Conservation (phyloP, 1,140 invertebrate species). For the Lysiphlebus fabarum region DNA sequence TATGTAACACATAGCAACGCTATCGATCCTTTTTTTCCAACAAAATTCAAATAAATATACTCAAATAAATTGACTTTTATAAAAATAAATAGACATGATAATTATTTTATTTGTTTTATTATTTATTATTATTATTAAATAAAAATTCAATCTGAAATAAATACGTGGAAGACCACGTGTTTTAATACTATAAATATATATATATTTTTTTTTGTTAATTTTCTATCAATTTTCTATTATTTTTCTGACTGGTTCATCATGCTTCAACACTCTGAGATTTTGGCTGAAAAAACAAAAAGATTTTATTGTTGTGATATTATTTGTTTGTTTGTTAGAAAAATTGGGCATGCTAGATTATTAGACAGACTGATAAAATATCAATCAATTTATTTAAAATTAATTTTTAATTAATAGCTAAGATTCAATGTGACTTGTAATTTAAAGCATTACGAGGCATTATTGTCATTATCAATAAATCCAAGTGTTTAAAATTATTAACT, state of each 20-base stretch:
- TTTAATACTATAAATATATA: background rate
- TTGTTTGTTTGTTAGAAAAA: too few relatives aligned
- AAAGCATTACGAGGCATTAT: slow-evolving; percentile 8
- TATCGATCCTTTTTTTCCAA: slow-evolving; percentile 20
- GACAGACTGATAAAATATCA: too few relatives aligned
- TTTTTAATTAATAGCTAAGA: too few relatives aligned
- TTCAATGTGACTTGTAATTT: too few relatives aligned
- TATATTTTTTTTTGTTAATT: background rate
- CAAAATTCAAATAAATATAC: slow-evolving; percentile 27
- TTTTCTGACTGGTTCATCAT: slow-evolving; percentile 19
- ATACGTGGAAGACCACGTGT: background rate
- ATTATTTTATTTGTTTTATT: slow-evolving; percentile 6
- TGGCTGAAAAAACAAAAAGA: slow-evolving; percentile 38
- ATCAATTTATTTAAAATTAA: too few relatives aligned
- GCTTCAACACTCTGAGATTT: slow-evolving; percentile 40
- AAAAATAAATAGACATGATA: slow-evolving; percentile 21
- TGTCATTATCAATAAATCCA: slow-evolving; percentile 11
- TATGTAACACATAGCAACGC: slow-evolving; percentile 8
- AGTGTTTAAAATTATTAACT: too few relatives aligned
- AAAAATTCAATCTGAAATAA: slow-evolving; percentile 4
- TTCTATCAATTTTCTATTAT: too few relatives aligned
- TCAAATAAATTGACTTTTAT: too few relatives aligned
- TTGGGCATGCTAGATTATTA: too few relatives aligned
- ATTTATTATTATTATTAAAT: slow-evolving; percentile 1
- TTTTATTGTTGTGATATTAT: background rate